phyloP scores from a whole-genome alignment of 2,888 invertebrate genomes.

The Ormyrus thymus region DNA sequence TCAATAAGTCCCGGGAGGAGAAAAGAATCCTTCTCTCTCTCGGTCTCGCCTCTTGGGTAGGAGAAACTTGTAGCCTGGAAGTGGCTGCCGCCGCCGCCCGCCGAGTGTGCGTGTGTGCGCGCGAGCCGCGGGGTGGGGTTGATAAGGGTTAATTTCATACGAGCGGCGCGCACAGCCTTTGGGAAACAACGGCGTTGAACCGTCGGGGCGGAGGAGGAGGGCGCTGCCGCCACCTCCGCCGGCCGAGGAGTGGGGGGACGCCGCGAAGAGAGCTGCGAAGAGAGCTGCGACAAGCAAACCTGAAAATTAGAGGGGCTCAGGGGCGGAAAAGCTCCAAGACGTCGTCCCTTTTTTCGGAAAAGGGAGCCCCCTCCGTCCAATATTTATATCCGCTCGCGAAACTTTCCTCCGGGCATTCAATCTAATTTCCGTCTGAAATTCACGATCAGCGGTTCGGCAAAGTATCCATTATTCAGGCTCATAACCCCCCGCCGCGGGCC shows the following conservation, averaged over 20 bases:
- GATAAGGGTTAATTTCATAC: slow-evolving; percentile 77
- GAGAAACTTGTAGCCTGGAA: slow-evolving; percentile 50
- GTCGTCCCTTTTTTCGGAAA: too few relatives aligned
- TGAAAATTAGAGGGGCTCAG: slow-evolving; percentile 42
- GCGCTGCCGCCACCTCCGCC: background rate
- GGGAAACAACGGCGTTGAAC: slow-evolving; percentile 64
- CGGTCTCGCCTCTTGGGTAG: background rate
- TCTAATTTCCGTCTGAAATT: slow-evolving; percentile 4
- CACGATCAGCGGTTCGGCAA: slow-evolving; percentile 18
- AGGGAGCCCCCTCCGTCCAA: too few relatives aligned
- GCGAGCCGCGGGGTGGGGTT: slow-evolving; percentile 60
- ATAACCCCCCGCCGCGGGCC: slow-evolving; percentile 7
- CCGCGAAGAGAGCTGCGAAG: slow-evolving; percentile 48
- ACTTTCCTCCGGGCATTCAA: background rate
- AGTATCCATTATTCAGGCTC: slow-evolving; percentile 43
- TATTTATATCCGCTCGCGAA: too few relatives aligned
- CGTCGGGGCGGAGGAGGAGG: slow-evolving; percentile 55
- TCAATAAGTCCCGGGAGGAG: slow-evolving; percentile 69
- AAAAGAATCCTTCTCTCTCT: slow-evolving; percentile 48
- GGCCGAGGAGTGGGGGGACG: slow-evolving; percentile 26
- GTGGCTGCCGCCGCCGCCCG: slow-evolving; percentile 44
- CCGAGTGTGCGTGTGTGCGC: slow-evolving; percentile 52
- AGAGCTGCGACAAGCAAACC: slow-evolving; percentile 48
- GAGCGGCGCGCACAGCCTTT: slow-evolving; percentile 59
- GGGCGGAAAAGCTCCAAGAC: too few relatives aligned